Evolutionary conservation across 2,113 vertebrate genomes (phyloP).

Genomic region (Heterochromis multidens): DNA sequence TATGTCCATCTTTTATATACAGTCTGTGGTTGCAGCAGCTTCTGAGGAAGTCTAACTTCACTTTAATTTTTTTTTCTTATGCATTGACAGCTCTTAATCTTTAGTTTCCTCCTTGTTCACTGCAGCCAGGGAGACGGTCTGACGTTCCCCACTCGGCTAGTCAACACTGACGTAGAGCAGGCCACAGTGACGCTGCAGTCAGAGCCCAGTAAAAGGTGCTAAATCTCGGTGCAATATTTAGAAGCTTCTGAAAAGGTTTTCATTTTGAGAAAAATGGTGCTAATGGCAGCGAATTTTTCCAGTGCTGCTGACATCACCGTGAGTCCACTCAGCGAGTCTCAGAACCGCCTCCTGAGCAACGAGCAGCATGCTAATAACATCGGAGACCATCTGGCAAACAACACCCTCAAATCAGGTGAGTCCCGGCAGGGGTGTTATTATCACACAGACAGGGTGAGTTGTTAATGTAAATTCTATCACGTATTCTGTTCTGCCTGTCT

Average conservation of each 20-base stretch:
- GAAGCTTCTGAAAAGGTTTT: neutral
- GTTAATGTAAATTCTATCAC: neutral
- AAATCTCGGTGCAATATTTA: neutral
- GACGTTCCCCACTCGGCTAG: slow-evolving; percentile 89
- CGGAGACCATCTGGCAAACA: slow-evolving; percentile 75
- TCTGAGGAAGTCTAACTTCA: neutral
- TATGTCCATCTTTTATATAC: neutral
- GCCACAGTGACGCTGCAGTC: slow-evolving; percentile 76
- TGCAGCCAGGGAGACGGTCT: slow-evolving; percentile 91
- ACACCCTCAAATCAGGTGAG: slow-evolving; percentile 80
- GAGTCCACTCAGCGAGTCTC: slow-evolving; percentile 87
- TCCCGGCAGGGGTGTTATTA: neutral
- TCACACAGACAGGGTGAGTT: neutral
- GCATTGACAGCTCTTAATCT: neutral
- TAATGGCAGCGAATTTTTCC: neutral
- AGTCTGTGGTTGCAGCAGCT: neutral
- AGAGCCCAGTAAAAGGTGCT: slow-evolving; percentile 84
- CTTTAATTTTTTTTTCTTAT: neutral
- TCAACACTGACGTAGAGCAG: slow-evolving; percentile 86
- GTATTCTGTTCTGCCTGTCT: slow-evolving; percentile 7
- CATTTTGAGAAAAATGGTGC: neutral
- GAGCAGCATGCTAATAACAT: slow-evolving; percentile 78
- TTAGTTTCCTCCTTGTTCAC: slow-evolving; percentile 19
- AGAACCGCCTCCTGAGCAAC: slow-evolving; percentile 84
- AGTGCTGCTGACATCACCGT: slow-evolving; percentile 75